phyloP scores from a whole-genome alignment of 1,140 invertebrate species.

The Hycleus cichorii region DNA sequence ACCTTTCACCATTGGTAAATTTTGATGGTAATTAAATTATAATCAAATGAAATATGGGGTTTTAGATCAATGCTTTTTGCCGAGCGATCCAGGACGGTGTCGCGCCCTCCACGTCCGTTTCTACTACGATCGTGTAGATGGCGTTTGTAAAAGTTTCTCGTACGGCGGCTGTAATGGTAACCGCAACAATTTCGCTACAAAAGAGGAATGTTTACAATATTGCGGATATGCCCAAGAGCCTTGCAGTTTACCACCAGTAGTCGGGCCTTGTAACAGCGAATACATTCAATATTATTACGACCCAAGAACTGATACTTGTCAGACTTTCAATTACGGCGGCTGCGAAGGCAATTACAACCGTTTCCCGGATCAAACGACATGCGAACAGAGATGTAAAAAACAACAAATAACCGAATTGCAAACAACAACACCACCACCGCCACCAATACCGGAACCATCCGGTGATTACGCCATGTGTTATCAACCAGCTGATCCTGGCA shows the following conservation, averaged over 20 bases:
- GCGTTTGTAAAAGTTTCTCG: slow-evolving; percentile 72
- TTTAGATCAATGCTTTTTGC: slow-evolving; percentile 64
- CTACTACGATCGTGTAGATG: slow-evolving; percentile 70
- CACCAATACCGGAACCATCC: background rate
- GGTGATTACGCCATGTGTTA: slow-evolving; percentile 49
- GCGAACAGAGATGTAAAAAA: slow-evolving; percentile 47
- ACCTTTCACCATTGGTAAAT: slow-evolving; percentile 27
- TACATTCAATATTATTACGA: slow-evolving; percentile 72
- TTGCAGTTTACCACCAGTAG: slow-evolving; percentile 62
- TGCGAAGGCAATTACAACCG: slow-evolving; percentile 87
- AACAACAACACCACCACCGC: background rate
- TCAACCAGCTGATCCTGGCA: slow-evolving; percentile 57
- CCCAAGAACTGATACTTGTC: slow-evolving; percentile 51
- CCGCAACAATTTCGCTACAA: slow-evolving; percentile 71
- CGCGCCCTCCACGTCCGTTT: slow-evolving; percentile 52
- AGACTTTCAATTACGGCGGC: slow-evolving; percentile 76
- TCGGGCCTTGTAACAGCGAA: slow-evolving; percentile 63
- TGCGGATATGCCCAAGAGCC: slow-evolving; percentile 67
- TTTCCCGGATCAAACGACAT: slow-evolving; percentile 56
- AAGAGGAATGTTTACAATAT: slow-evolving; percentile 68
- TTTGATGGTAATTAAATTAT: background rate
- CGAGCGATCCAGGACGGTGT: slow-evolving; percentile 63
- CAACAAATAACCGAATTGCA: background rate
- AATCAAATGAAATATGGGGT: background rate
- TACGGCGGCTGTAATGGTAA: slow-evolving; percentile 84